Conservation (phyloP, 2,113 vertebrate species). For the Dendrocopos noguchii region DNA sequence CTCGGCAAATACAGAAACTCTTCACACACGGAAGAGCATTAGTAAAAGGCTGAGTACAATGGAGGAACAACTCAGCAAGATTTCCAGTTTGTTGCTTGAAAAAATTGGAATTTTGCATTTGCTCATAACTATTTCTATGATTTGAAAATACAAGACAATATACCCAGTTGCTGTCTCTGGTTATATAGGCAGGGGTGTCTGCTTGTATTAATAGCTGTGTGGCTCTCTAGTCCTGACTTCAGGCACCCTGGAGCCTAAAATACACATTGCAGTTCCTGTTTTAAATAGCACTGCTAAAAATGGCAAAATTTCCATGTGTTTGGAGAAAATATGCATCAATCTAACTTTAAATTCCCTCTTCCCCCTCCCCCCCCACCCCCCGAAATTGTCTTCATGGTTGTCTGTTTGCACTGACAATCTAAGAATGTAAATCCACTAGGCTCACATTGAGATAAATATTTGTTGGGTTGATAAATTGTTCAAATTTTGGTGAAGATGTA, state of each 20-base stretch:
- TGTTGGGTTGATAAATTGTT: not conserved
- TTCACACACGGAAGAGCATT: not conserved
- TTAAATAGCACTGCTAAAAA: constrained; percentile 65
- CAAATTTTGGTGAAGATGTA: not conserved
- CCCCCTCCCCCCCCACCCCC: not conserved
- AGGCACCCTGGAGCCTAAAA: constrained; percentile 45
- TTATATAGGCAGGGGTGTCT: not conserved
- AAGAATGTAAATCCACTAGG: not conserved
- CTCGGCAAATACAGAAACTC: not conserved
- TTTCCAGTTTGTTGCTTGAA: not conserved
- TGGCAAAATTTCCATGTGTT: constrained; percentile 55
- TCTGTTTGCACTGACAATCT: not conserved
- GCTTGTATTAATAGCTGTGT: not conserved
- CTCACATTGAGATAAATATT: not conserved
- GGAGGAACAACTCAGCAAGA: not conserved
- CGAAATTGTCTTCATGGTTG: not conserved
- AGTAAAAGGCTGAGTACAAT: not conserved
- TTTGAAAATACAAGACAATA: not conserved
- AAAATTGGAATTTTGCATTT: not conserved
- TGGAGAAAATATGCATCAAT: constrained; percentile 9
- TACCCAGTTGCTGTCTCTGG: not conserved
- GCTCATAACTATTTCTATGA: not conserved
- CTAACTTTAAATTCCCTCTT: not conserved
- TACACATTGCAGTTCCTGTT: constrained; percentile 28
- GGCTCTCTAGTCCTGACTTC: constrained; percentile 26